Base-by-base conservation (phyloP, 2,797 vertebrate genomes). In the Falco novaeseelandiae region DNA sequence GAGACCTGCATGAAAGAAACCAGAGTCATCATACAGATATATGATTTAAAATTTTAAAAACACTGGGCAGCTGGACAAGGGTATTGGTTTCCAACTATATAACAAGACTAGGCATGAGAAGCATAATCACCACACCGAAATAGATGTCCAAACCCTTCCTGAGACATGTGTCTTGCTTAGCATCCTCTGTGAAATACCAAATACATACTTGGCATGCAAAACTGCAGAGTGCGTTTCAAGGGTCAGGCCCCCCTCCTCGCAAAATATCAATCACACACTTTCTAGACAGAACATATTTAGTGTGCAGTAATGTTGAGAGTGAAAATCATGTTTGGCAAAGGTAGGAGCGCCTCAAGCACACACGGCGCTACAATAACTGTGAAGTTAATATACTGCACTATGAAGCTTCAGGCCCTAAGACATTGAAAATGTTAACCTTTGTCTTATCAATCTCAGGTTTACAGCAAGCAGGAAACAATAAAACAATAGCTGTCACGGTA, bases 401-500 rank as follows among this genome's bases (percentile, higher is more conserved):
- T 23, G 26, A 87, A 87, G 57, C 10, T 74, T 34, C 62, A 87
- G 49, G 36, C 63, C 67, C 10, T 10, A 57, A 89, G 57, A 34
- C 36, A 78, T 18, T 21, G 69, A 51, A 87, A 77, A 36, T 3
- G 3, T 46, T 61, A 73, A 86, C 67, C 49, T 77, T 57, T 36
- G 27, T 20, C 18, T 61, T 48, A 48, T 14, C 44, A 10, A 19
- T 30, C 51, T 71, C 52, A 42, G 65, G 63, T 73, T 89, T 87
- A 78, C 8, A 83, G 69, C 74, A 57, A 58, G 42, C 15, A 74
- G 38, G 32, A 84, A 87, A 22, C 6, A 62, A 51, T 59, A 67
- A 93, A 82, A 66, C 21, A 58, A 25, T 0, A 38, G 29, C 6
- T 90, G 59, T 25, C 44, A 80, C 0, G 0, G 22, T 3, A 73